Conservation (phyloP, 2,888 invertebrate genomes). For the Tribolium freemani region DNA sequence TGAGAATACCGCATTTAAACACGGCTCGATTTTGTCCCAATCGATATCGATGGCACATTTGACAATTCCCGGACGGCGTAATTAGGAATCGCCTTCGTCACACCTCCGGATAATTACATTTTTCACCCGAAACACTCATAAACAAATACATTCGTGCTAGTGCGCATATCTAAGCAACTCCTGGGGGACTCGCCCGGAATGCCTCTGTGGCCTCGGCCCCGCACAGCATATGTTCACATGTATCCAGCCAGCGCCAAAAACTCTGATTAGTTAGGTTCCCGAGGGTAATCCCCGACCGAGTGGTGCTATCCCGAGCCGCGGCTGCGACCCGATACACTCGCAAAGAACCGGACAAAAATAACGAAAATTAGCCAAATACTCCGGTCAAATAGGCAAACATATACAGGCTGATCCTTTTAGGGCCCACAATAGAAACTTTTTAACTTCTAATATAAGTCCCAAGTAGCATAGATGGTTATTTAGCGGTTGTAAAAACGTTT, state of each 20-base stretch:
- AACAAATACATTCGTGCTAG: conserved; percentile 74
- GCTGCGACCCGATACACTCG: conserved; percentile 20
- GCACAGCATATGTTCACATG: conserved; percentile 51
- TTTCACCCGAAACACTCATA: conserved; percentile 49
- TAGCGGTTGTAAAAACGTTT: too few species aligned
- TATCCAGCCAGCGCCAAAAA: conserved; percentile 58
- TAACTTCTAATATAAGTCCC: too few species aligned
- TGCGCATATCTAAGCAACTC: conserved; percentile 62
- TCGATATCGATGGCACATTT: conserved; percentile 35
- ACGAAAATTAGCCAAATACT: not conserved
- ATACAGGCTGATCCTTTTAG: too few species aligned
- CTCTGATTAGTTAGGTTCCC: conserved; percentile 62
- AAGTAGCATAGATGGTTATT: too few species aligned
- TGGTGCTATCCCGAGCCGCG: conserved; percentile 39
- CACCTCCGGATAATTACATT: conserved; percentile 19
- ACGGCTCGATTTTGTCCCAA: conserved; percentile 27
- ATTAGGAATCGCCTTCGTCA: conserved; percentile 43
- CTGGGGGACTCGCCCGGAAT: conserved; percentile 51
- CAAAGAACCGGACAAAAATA: conserved; percentile 28
- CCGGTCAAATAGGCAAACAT: too few species aligned
- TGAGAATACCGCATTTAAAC: conserved; percentile 45
- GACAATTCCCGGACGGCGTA: conserved; percentile 38
- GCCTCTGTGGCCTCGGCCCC: conserved; percentile 54
- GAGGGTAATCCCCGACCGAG: conserved; percentile 52
- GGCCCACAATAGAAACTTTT: too few species aligned